Conservation (phyloP, 2,888 invertebrate species). For the Cryptocephalus primarius region DNA sequence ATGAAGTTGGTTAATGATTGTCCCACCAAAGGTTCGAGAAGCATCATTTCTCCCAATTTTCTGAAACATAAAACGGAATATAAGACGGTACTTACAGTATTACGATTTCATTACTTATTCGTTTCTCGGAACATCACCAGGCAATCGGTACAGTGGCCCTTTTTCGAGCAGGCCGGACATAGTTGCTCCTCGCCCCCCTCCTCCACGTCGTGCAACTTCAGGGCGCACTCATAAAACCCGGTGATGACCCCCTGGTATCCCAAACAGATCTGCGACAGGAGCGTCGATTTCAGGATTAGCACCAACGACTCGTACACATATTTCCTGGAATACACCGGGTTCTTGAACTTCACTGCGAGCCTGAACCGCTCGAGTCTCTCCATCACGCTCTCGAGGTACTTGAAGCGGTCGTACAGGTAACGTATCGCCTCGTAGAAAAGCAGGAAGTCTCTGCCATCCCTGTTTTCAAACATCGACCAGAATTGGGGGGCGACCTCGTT, state of each 20-base stretch:
- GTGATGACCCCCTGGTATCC: conserved; percentile 58
- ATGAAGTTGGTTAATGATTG: conserved; percentile 76
- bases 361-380: conserved; percentile 45
- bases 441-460: conserved; percentile 50
- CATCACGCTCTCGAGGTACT: conserved; percentile 44
- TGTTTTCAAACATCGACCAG: conserved; percentile 52
- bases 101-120: conserved; percentile 47
- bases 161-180: too few relatives aligned
- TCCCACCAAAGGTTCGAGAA: conserved; percentile 75
- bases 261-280: conserved; percentile 61
- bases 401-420: conserved; percentile 47
- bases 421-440: conserved; percentile 57
- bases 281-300: conserved; percentile 50
- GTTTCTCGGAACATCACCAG: conserved; percentile 64
- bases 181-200: conserved; percentile 27
- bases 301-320: conserved; percentile 49
- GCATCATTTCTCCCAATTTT: conserved; percentile 60
- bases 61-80: conserved; percentile 35
- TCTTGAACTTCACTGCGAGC: conserved; percentile 36
- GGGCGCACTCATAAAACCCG: conserved; percentile 67
- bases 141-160: conserved; percentile 38
- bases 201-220: conserved; percentile 38
- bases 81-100: background rate
- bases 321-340: conserved; percentile 43
- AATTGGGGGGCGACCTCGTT: conserved; percentile 51